Base-by-base conservation (phyloP, 1,140 invertebrate species). In the Musca domestica region DNA sequence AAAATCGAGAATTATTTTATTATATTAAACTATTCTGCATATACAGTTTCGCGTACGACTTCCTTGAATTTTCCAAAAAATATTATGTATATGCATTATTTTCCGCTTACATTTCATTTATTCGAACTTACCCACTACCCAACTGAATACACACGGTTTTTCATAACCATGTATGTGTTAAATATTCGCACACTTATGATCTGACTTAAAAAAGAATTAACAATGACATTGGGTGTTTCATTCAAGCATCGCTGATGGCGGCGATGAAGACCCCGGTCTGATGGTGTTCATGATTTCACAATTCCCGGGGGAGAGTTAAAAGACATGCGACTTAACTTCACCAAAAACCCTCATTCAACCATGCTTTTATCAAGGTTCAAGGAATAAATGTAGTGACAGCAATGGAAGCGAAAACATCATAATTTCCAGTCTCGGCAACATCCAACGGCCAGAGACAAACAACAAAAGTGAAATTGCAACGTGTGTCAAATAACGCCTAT, bases 401-500 rank as follows among this genome's bases (percentile, higher is more conserved):
- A 58, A 9, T 30, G 27, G 27, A 30, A 30, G 27, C 27, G 9
- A 30, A 58, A 15, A 27, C 54, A 58, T 30, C 4, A 58, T 17
- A 30, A 58, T 30, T n/a, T 30, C 27, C 27, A 30, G 9, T 30
- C 27, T 3, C 27, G 9, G 30, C 25, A n/a, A 30, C 2, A 30
- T 17, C 1, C 17, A 54, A 25, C 14, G 23, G 12, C 15, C 47
- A 19, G 15, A n/a, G 47, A 48, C 15, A 23, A 54, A 54, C 4
- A 12, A 41, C 48, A 47, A 56, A 34, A 47, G 34, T 63, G 56
- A 49, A 68, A 67, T 49, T n/a, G 67, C 64, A 68, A 68, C 61
- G 56, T 58, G 66, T 63, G 66, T 68, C 61, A 65, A 68, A 41
- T 61, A 68, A 68, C 48, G 58, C 61, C 67, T 68, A 68, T 56